Percentiles rank a stretch among this genome's conserved stretches.
Evolutionary conservation across 2,797 vertebrate species (phyloP).

Genomic region (Sebastes melanostomus): DNA sequence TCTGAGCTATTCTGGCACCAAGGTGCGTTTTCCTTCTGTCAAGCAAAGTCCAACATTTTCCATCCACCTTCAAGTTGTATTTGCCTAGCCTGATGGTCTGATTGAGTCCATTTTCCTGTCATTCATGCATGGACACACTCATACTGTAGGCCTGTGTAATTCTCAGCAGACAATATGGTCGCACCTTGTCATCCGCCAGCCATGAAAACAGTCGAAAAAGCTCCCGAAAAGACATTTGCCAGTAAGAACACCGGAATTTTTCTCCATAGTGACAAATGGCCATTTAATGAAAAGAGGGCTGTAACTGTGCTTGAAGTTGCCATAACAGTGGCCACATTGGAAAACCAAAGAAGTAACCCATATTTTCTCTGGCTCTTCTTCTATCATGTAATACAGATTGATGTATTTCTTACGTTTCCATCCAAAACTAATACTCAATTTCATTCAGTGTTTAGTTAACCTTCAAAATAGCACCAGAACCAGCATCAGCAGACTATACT

Average conservation of each 20-base stretch:
- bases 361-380: constrained; percentile 62
- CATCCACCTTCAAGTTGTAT: constrained; percentile 20
- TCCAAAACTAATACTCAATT: constrained; percentile 25
- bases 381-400: constrained; percentile 41
- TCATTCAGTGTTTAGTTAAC: constrained; percentile 42
- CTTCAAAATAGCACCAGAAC: not conserved
- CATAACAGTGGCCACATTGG: constrained; percentile 52
- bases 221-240: not conserved
- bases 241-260: not conserved
- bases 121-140: constrained; percentile 8
- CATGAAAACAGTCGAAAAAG: constrained; percentile 1
- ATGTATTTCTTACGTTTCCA: constrained; percentile 37
- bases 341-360: constrained; percentile 43
- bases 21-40: constrained; percentile 36
- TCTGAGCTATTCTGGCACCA: constrained; percentile 27
- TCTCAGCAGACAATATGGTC: constrained; percentile 6
- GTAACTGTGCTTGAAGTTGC: constrained; percentile 43
- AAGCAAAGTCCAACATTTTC: constrained; percentile 4
- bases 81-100: constrained; percentile 11
- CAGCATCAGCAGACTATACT: not conserved
- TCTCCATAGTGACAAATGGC: constrained; percentile 49
- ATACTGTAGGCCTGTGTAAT: constrained; percentile 5
- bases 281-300: constrained; percentile 47
- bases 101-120: constrained; percentile 49
- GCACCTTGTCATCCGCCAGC: constrained; percentile 14